Evolutionary conservation across 2,888 invertebrate genomes (phyloP).

Genomic region (Galerucella pusilla): DNA sequence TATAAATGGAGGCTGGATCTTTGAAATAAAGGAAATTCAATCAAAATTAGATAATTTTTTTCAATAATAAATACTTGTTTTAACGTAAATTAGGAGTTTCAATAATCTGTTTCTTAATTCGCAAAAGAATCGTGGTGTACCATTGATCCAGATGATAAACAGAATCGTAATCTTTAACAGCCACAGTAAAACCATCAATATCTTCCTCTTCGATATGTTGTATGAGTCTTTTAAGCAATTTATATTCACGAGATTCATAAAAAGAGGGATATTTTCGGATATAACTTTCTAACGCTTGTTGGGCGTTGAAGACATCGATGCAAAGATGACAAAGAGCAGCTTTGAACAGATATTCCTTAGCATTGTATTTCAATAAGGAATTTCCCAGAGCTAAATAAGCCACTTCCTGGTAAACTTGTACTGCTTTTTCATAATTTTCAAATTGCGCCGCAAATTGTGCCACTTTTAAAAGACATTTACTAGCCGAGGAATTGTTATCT

Average conservation of each 20-base stretch:
- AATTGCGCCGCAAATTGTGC: slow-evolving; percentile 97
- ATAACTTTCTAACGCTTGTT: slow-evolving; percentile 94
- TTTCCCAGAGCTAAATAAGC: slow-evolving; percentile 93
- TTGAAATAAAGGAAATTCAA: no score
- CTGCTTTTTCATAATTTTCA: slow-evolving; percentile 97
- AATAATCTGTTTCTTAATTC: slow-evolving; percentile 93
- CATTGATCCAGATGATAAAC: slow-evolving; percentile 97
- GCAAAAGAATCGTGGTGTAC: slow-evolving; percentile 94
- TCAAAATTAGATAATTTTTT: no score
- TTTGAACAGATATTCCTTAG: slow-evolving; percentile 98
- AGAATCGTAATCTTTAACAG: slow-evolving; percentile 95
- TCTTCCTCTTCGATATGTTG: slow-evolving; percentile 95
- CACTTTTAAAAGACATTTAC: slow-evolving; percentile 97
- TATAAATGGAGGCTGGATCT: no score
- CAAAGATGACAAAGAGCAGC: slow-evolving; percentile 97
- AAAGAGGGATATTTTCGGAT: slow-evolving; percentile 95
- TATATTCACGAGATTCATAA: slow-evolving; percentile 94
- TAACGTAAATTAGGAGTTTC: slow-evolving; percentile 84
- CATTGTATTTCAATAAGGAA: slow-evolving; percentile 95
- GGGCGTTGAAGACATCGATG: slow-evolving; percentile 93
- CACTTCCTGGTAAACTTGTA: slow-evolving; percentile 96
- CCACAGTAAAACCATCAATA: slow-evolving; percentile 94
- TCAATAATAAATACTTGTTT: slow-evolving; percentile 51
- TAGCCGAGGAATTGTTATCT: slow-evolving; percentile 97
- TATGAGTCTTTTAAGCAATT: slow-evolving; percentile 86